Base-by-base conservation (phyloP, 2,888 invertebrate genomes). In the Allacma fusca region DNA sequence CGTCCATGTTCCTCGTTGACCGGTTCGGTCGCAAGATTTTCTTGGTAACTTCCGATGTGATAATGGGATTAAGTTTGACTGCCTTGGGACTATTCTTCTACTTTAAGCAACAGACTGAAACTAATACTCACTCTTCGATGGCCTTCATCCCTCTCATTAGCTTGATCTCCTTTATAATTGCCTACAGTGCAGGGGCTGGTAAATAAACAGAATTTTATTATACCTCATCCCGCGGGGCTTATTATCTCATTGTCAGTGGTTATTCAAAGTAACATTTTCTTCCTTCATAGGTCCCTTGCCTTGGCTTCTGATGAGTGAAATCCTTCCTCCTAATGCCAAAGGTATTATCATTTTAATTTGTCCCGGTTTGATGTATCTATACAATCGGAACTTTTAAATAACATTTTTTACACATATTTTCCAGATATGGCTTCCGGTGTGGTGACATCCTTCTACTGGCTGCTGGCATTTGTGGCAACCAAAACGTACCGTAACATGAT, bases 11-110 rank as follows among this genome's bases (percentile, higher is more conserved):
- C 21, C 87, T 94, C 0, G 91, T 94, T 13, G 96, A 97, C 81
- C 91, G 90, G 79, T 92, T 93, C 19, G 95, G 95, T 0, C 89
- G 97, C 76, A 91, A 92, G 82, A 90, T 92, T 1, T 89, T 95
- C 2, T 88, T 97, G 5, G 89, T 95, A 73, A 88, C 93, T 79
- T 95, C 95, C 67, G 91, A 93, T 34, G 85, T 90, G 26, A 89
- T 92, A 24, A 94, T 94, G 92, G 89, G 91, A 0, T 79, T 91
- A 0, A 92, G 92, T 83, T 87, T 94, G 75, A 87, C 91, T 64
- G 88, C 91, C 34, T 87, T 95, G 12, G 94, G 94, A 0, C 86
- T 91, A 43, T 94, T 92, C 86, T 95, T 94, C 87, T 90, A 92
- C 82, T 85, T 90, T 71, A 71, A 76, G 43, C 67, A 76, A 26